Percentiles rank a stretch among this genome's conserved stretches.
Conservation (phyloP, 2,113 vertebrate species). For the Ptilonorhynchus violaceus region DNA sequence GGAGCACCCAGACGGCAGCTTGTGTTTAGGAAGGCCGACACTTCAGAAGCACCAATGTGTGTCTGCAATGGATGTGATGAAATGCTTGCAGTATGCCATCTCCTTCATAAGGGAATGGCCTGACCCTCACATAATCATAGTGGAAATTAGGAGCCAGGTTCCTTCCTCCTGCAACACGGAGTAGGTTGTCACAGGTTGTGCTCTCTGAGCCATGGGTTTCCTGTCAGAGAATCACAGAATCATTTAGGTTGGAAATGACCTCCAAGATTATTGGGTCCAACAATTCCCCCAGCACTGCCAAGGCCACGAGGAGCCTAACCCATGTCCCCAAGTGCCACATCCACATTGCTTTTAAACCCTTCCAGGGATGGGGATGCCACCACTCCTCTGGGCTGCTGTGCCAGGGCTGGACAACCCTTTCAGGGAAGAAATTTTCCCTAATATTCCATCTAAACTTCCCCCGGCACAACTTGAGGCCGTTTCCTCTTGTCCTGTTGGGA, state of each 20-base stretch:
- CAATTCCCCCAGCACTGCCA: too few species aligned
- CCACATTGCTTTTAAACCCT: background rate
- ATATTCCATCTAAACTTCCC: background rate
- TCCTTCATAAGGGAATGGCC: background rate
- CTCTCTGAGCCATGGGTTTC: background rate
- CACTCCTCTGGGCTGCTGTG: background rate
- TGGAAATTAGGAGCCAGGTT: background rate
- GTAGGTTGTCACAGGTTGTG: background rate
- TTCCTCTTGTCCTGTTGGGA: background rate
- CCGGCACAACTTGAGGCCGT: accelerated
- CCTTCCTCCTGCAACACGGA: background rate
- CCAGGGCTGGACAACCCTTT: accelerated
- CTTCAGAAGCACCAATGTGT: background rate
- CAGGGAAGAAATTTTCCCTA: too few species aligned
- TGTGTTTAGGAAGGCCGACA: accelerated
- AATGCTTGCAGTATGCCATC: accelerated
- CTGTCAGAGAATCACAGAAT: background rate
- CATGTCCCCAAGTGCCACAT: background rate
- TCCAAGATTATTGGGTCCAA: background rate
- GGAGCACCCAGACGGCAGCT: accelerated
- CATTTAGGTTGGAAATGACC: background rate
- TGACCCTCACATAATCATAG: background rate
- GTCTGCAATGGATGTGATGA: background rate
- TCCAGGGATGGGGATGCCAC: background rate
- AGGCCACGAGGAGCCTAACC: background rate